Evolutionary conservation across 2,113 vertebrate genomes (phyloP), one percentile per base, ranked within the genome.

Genomic region (Rhinoptilus africanus): DNA sequence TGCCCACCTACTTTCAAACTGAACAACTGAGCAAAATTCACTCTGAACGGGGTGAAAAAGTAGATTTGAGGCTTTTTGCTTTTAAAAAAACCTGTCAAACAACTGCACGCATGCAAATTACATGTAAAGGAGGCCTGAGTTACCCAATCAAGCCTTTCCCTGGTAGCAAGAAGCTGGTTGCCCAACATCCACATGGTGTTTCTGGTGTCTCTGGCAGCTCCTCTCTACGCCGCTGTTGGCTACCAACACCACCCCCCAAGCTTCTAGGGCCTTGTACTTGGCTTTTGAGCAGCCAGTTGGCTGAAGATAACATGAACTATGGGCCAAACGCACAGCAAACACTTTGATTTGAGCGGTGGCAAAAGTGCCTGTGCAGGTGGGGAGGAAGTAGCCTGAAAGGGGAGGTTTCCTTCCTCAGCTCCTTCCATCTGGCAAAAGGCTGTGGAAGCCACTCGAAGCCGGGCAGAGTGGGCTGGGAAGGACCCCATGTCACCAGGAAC

Each of bases 161-260:
- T 67, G n/a, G 59, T 51, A 89, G 51, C 51, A 47, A 28, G 6
- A 71, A 74, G 2, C 6, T 74, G 72, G n/a, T 12, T 71, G 17
- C 11, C 66, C 43, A 63, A 35, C 0, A 0, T 32, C 41, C 37
- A 62, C 8, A 1, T 6, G 32, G 27, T 17, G 43, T 21, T 91
- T 57, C 50, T 26, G 17, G 23, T 9, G 32, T 12, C 20, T 92
- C 56, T 37, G n/a, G 28, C 11, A 92, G 20, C 37, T 73, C 24
- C 8, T 67, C 24, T 53, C 54, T 18, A 2, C 67, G 64, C 2
- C 24, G 7, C 35, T 13, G 37, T 28, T 12, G 45, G n/a, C 35
- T 74, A 84, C 10, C 84, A 75, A 4, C 67, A 64, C 3, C 39
- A 23, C 9, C 14, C 15, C 20, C 35, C 8, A 43, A 53, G 13